These are phyloP conservation scores for Pseudopipra pipra DNA, from an alignment of 2,113 vertebrate species.

Conservation along the genomic window DNA sequence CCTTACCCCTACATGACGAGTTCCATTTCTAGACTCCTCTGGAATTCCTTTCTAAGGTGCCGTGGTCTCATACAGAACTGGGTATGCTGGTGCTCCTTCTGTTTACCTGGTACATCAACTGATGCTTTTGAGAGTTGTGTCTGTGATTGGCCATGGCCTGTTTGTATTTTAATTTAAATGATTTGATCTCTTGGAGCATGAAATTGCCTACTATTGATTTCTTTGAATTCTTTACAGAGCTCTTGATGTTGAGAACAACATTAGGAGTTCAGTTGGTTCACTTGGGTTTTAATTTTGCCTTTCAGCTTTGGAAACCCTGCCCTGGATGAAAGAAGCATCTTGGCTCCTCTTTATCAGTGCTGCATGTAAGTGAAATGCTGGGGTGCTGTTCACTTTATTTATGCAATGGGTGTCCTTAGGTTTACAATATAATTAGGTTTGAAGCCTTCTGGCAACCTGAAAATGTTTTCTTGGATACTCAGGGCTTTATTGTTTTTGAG, in stretches of 20 bases:
- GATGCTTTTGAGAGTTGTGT: background rate
- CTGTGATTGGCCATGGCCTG: background rate
- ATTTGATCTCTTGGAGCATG: conserved; percentile 25
- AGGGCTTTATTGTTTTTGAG: background rate
- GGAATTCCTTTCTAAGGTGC: background rate
- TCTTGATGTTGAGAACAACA: background rate
- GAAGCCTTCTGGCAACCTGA: background rate
- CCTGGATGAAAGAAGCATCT: conserved; percentile 95
- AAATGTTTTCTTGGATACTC: background rate
- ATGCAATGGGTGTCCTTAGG: background rate
- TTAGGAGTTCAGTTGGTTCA: background rate
- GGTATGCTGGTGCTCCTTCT: background rate
- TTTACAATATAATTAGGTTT: background rate
- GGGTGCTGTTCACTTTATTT: background rate
- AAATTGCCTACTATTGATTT: conserved; percentile 34
- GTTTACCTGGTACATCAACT: background rate
- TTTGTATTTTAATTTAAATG: conserved; percentile 37
- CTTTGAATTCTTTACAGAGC: background rate
- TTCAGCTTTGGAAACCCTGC: conserved; percentile 94
- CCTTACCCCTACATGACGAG: background rate
- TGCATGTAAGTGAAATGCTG: conserved; percentile 90
- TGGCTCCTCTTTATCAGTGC: conserved; percentile 97
- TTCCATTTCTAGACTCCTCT: background rate
- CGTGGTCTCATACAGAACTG: background rate
- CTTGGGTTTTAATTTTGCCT: conserved; percentile 44